Base-by-base conservation (phyloP, 2,797 vertebrate species). In the Scolopax bukidnonensis region DNA sequence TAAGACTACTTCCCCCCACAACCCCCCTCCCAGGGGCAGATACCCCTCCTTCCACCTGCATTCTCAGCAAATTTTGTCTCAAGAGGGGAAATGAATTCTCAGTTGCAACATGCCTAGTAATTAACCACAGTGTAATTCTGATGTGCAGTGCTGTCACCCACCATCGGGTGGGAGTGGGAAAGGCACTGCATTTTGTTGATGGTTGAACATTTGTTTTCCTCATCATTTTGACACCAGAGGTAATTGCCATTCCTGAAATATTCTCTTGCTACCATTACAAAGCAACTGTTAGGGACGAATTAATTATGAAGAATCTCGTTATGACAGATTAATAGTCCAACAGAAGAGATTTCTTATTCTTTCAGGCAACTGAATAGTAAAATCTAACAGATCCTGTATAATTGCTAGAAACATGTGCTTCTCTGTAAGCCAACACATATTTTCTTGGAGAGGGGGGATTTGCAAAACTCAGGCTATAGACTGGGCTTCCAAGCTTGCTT, bases 161-260 rank as follows among this genome's bases (percentile, higher is more conserved):
- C 96, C 94, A 96, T 95, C 9, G 40, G 83, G 93, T 84, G 89
- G 95, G 95, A 97, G 81, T 93, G 79, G 87, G 82, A 87, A 82
- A 95, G 74, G 67, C 85, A 40, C 90, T 96, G 96, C 94, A 92
- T 95, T 97, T 96, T 96, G 92, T 96, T 97, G 94, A 87, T 95
- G 89, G 92, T 85, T 96, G 91, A 90, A 95, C 95, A 87, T 95
- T 97, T 96, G 77, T 97, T 97, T 97, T 97, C 95, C 84, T 97
- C 89, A 94, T 96, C 95, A 93, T 95, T 96, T 97, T 97, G 97
- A 97, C 95, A 96, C 80, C 50, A 83, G 93, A 96, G 87, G 89
- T 97, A 97, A 98, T 98, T 97, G 96, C 95, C 96, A 96, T 98
- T 97, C 96, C 93, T 97, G 96, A 97, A 97, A 95, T 97, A 97